phyloP scores from a whole-genome alignment of 2,113 vertebrate species.

The Pterocles gutturalis region DNA sequence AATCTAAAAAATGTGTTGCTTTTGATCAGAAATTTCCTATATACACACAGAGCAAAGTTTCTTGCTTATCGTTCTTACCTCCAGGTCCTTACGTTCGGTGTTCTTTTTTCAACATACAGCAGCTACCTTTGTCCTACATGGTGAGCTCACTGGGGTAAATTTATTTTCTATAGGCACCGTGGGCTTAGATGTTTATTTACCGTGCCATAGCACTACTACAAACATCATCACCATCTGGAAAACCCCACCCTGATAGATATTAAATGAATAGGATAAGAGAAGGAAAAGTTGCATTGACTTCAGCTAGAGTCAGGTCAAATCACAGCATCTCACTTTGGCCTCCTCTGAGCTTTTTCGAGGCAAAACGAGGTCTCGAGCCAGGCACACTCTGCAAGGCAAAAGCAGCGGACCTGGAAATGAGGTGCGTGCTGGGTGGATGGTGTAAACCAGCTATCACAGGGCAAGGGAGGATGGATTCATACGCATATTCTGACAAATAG shows the following conservation, averaged over 20 bases:
- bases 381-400: fast-evolving
- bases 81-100: fast-evolving
- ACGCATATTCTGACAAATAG: fast-evolving
- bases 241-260: background rate
- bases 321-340: background rate
- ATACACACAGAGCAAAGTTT: background rate
- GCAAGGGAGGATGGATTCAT: background rate
- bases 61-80: background rate
- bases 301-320: background rate
- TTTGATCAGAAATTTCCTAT: background rate
- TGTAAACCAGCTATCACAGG: background rate
- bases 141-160: fast-evolving
- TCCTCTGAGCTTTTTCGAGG: background rate
- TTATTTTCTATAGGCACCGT: background rate
- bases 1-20: background rate
- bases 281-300: background rate
- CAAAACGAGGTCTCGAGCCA: background rate
- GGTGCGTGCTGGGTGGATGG: background rate
- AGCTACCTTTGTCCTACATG: background rate
- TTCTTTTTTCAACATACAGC: background rate
- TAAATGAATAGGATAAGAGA: background rate
- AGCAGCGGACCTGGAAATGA: background rate
- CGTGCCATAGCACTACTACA: background rate
- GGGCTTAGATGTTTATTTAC: background rate
- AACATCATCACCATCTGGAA: background rate